Conservation (phyloP, 2,113 vertebrate species). For the Hemiprocne comata region DNA sequence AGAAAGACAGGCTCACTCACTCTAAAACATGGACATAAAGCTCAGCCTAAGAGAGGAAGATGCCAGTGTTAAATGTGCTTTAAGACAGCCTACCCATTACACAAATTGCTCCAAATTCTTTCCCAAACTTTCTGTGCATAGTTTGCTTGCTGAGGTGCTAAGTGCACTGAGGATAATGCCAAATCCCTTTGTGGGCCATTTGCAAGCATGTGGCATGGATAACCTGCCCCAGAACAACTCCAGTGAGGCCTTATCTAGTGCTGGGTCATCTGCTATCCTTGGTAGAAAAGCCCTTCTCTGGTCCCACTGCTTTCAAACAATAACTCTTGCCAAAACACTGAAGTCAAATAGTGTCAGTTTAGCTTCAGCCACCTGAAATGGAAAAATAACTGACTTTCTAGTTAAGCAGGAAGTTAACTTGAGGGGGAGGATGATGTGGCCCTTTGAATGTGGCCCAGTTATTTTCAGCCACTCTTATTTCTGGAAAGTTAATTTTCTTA, state of each 20-base stretch:
- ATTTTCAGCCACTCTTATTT: background rate
- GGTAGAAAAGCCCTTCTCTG: background rate
- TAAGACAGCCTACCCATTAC: background rate
- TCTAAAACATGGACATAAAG: background rate
- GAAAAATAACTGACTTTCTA: background rate
- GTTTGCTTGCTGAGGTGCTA: background rate
- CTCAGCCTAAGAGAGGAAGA: background rate
- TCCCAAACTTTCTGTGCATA: fast-evolving
- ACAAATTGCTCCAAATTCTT: background rate
- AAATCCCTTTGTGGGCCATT: background rate
- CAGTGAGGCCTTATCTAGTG: background rate
- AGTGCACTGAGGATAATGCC: background rate
- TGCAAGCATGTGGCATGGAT: background rate
- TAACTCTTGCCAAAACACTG: background rate
- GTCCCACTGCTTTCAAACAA: background rate
- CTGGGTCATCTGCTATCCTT: background rate
- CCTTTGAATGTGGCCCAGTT: background rate
- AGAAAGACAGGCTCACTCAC: background rate
- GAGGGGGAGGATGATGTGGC: background rate
- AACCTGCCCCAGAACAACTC: background rate
- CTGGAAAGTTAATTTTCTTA: background rate
- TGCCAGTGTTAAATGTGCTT: background rate
- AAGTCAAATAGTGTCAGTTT: background rate
- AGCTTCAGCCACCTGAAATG: background rate
- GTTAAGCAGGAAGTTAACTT: background rate